Base-by-base conservation (phyloP, 2,113 vertebrate genomes). In the Kobus ellipsiprymnus region DNA sequence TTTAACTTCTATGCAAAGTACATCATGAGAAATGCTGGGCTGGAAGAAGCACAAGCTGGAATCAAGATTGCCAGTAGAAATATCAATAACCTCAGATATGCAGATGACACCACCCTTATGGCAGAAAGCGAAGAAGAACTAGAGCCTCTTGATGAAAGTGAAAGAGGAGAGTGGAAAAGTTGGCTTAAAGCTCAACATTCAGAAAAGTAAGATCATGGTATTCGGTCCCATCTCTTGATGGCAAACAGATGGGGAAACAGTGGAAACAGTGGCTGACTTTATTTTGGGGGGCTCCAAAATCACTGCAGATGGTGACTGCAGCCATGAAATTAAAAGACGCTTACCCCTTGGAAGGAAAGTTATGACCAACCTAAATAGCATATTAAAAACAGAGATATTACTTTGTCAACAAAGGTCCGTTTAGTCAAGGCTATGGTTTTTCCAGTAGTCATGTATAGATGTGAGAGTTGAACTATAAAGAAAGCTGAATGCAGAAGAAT, bases 401-500 rank as follows among this genome's bases (percentile, higher is more conserved):
- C 64, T 67, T 67, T 21, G 33, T 5, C 64, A 21, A 67, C 4
- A 21, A 67, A 67, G 8, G 4, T 67, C 17, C 1, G 0, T 21
- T 8, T 67, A 36, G 64, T 67, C 33, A 67, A 67, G 17, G 17
- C 64, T 67, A 67, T 67, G 17, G 8, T n/a, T 36, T 67, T 21
- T 36, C 17, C 33, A 11, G 33, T 67, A 0, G 64, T 36, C 64
- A 21, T 36, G 33, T 67, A 1, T 67, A 17, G 64, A 36, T 67
- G 33, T 36, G 64, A 67, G 2, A 67, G 64, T 36, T 67, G 33
- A 9, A 36, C 64, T 36, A 0, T 67, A 5, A 36, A 67, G 33
- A 21, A 67, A 11, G n/a, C 64, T 67, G 64, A 67, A 4, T 0
- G 0, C 17, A 0, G 0, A 67, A 21, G n/a, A 67, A 36, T 36